Evolutionary conservation across 64 coral and sea anemone genomes (phyloP).

Genomic region (Dendronephthya gigantea): DNA sequence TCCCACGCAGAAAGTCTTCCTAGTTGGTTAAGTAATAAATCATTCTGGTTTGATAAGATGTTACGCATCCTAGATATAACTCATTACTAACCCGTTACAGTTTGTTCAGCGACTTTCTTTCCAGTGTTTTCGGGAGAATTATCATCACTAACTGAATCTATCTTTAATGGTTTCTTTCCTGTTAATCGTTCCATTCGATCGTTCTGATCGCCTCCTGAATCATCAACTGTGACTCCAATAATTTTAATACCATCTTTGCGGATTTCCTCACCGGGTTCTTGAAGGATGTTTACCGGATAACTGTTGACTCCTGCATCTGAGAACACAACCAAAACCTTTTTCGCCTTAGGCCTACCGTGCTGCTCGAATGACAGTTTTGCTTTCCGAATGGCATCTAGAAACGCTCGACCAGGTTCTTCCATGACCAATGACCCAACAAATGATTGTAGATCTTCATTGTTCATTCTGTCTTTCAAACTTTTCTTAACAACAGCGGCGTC

Average conservation of each 20-base stretch:
- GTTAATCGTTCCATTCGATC: background rate
- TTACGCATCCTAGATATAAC: background rate
- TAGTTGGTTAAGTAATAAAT: no score
- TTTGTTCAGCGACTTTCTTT: background rate
- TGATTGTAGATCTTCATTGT: background rate
- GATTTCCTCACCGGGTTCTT: background rate
- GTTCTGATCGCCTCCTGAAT: background rate
- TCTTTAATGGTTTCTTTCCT: background rate
- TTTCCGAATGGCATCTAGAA: background rate
- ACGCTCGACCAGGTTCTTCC: background rate
- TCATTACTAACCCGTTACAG: background rate
- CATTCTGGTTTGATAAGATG: background rate
- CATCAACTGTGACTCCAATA: background rate
- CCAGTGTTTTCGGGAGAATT: background rate
- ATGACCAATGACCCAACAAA: background rate
- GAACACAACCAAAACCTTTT: background rate
- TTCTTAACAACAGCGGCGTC: background rate
- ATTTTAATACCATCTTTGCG: background rate
- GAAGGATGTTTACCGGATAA: background rate
- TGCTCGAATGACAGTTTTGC: background rate
- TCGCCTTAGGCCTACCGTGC: background rate
- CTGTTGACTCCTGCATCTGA: background rate
- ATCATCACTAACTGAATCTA: background rate
- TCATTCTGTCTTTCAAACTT: constrained; percentile 1
- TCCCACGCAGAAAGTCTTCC: no score